Evolutionary conservation across 2,113 vertebrate species (phyloP), one percentile per base, ranked within the genome.

Genomic region (Etheostoma spectabile): DNA sequence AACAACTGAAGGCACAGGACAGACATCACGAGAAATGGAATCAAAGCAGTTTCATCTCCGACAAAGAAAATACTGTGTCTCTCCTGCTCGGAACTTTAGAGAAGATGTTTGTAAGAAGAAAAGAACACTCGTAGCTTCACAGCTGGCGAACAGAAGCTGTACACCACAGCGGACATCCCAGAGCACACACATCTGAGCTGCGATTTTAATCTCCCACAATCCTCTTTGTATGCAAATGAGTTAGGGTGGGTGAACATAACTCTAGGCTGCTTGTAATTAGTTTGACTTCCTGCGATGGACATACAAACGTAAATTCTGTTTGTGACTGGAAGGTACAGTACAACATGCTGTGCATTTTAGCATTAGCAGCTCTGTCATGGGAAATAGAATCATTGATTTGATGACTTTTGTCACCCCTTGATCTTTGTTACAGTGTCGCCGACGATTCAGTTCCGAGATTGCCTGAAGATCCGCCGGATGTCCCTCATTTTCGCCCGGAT

Each of bases 181-280:
- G 61, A 83, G 33, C 4, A 21, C 3, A 0, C 3, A 56, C 3
- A 6, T 49, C 14, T 84, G 68, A 46, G 56, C 3, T 64, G 35
- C 38, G 42, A 3, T 77, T 73, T 73, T 59, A 78, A 76, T 76
- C 66, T 78, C 35, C 56, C 11, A 22, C 68, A 78, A 86, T 86
- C 51, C 33, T 64, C 45, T 81, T 61, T 78, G 79, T 82, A 57
- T 64, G 42, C 8, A 62, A 49, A 77, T 62, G n/a, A 62, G 27
- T 22, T 56, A 24, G 15, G 35, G 48, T 7, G 14, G 60, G 12
- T 46, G 21, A 53, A 65, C 8, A 27, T 52, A 21, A 30, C 33
- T 52, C 33, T 8, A 21, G 53, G n/a, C 49, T 12, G 4, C 45
- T 46, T 70, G 45, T 59, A 24, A 63, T 63, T 64, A 27, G 27